Evolutionary conservation across 2,113 vertebrate genomes (phyloP).

Genomic region (Gallinago paraguaiae): DNA sequence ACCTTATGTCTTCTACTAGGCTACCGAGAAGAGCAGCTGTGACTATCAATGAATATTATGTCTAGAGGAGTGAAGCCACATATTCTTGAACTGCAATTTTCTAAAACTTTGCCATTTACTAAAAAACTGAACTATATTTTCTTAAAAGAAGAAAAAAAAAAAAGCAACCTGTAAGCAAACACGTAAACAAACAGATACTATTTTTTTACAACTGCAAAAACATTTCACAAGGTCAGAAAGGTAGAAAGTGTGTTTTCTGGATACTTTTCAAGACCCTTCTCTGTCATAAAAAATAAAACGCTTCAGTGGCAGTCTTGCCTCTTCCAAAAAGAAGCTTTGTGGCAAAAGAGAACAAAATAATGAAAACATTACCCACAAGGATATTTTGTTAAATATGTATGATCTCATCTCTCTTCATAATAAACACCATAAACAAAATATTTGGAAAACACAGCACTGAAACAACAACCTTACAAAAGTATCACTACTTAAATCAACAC

Average conservation of each 20-base stretch:
- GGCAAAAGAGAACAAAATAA: slow-evolving; percentile 12
- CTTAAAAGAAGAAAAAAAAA: not conserved
- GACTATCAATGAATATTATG: not conserved
- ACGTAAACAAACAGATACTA: fast-evolving
- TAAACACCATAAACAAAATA: slow-evolving; percentile 49
- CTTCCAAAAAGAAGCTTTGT: not conserved
- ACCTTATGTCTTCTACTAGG: not conserved
- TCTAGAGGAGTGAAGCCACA: not conserved
- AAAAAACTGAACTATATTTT: not conserved
- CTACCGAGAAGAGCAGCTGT: not conserved
- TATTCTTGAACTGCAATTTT: not conserved
- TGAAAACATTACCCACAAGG: not conserved
- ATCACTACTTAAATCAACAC: not conserved
- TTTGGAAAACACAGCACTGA: slow-evolving; percentile 29
- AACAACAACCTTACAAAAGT: slow-evolving; percentile 36
- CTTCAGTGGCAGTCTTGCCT: not conserved
- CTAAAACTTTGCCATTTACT: not conserved
- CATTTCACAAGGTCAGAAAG: not conserved
- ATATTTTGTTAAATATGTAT: not conserved
- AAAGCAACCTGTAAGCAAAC: not conserved
- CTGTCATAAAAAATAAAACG: not conserved
- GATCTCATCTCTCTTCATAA: slow-evolving; percentile 39
- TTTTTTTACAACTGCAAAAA: not conserved
- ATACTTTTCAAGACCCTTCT: not conserved
- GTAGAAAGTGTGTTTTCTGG: not conserved